Conservation (phyloP, 1,140 invertebrate genomes). For the Anastrepha obliqua region DNA sequence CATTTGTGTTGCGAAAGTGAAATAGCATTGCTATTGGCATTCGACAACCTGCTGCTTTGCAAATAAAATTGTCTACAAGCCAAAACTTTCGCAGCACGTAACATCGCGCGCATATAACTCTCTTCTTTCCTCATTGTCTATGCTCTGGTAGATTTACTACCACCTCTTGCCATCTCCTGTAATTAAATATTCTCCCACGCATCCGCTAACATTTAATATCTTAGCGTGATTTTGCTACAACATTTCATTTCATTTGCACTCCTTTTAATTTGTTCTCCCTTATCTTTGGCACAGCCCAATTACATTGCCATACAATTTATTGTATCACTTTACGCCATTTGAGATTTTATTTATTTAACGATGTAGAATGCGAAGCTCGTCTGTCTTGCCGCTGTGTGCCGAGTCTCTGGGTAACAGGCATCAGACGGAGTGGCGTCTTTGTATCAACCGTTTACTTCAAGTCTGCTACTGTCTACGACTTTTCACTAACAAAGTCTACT, state of each 20-base stretch:
- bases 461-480: no score
- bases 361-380: neutral
- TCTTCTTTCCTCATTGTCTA: neutral
- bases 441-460: no score
- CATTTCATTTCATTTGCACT: neutral
- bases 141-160: neutral
- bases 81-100: neutral
- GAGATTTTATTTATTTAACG: constrained; percentile 23
- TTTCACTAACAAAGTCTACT: no score
- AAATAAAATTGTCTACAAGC: neutral
- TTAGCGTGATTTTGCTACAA: neutral
- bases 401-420: no score
- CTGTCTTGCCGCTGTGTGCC: no score
- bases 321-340: neutral
- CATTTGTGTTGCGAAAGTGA: no score
- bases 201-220: neutral
- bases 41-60: neutral
- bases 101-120: neutral
- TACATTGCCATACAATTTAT: neutral
- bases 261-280: neutral
- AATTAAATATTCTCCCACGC: neutral
- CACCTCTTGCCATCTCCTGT: neutral
- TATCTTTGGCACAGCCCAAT: neutral
- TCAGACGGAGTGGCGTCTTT: neutral
- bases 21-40: neutral